Base-by-base conservation (phyloP, 2,888 invertebrate genomes). In the Dynastes tityus region DNA sequence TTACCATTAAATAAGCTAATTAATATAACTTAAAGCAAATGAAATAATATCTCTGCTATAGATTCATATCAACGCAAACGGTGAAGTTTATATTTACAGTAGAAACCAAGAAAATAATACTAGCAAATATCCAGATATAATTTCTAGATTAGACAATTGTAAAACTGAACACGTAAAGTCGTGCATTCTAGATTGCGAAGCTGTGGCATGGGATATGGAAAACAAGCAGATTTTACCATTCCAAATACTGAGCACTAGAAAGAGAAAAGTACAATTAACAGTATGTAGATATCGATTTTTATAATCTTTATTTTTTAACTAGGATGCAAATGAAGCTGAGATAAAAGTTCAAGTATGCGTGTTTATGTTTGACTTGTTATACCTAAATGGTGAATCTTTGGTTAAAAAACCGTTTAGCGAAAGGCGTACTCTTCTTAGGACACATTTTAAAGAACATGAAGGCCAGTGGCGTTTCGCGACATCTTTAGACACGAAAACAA, bases 41-140 rank as follows among this genome's bases (percentile, higher is more conserved):
- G 9, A 63, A 55, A 8, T 3, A 16, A 53, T 53, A 22, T 55
- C 16, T 63, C 16, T 40, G 64, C 85, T 86, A 71, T 85, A 95
- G 93, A 96, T 97, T 83, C 97, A 97, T 87, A 89, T 92, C 37
- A 87, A 89, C 37, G 92, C 92, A 68, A 91, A 93, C 83, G 93
- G 95, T 0, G 89, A 89, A 2, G 93, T 98, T 0, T 92, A 92
- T 83, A 94, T 99, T 81, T 99, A 95, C 91, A 98, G 98, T 86
- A 91, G 99, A 78, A 99, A 99, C 90, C 98, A 98, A 88, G 97
- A 98, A 88, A 94, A 98, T 88, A 97, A 96, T 87, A 97, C 97
- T 0, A 90, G 93, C 77, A 99, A 99, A 88, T 99, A 98, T 91
- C 99, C 99, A 0, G 99, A 99, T 89, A 91, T 99, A 55, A 93